These are phyloP conservation scores for Villa cingulata DNA, from an alignment of 2,888 invertebrate species.

Conservation along the genomic window DNA sequence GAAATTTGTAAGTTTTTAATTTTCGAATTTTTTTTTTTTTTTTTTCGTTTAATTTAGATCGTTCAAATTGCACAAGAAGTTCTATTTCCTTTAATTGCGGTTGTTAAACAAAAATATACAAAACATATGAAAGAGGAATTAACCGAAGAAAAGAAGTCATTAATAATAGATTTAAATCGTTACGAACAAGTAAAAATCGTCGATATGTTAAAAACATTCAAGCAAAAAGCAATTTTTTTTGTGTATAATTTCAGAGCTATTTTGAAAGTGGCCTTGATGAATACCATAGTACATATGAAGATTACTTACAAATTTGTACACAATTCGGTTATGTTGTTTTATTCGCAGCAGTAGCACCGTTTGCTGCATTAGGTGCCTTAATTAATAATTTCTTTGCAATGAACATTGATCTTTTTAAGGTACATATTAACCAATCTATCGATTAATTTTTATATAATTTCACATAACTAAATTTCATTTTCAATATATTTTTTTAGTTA, in stretches of 20 bases:
- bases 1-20: not conserved
- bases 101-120: conserved; percentile 30
- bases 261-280: conserved; percentile 50
- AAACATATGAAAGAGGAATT: conserved; percentile 27
- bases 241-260: conserved; percentile 21
- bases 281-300: conserved; percentile 62
- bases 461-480: not conserved
- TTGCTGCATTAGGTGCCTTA: conserved; percentile 60
- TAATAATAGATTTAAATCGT: conserved; percentile 25
- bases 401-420: conserved; percentile 58
- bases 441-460: too few species aligned
- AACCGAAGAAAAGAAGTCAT: conserved; percentile 21
- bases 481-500: conserved; percentile 25
- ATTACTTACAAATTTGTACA: conserved; percentile 63
- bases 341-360: conserved; percentile 62
- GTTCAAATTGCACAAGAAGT: conserved; percentile 35
- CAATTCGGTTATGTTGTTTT: conserved; percentile 68
- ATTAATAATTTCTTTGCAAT: conserved; percentile 62
- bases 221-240: too few species aligned
- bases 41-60: conserved; percentile 15
- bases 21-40: not conserved
- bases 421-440: too few species aligned
- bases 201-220: not conserved
- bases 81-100: conserved; percentile 31
- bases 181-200: conserved; percentile 23